phyloP scores from a whole-genome alignment of 1,140 invertebrate species.

The Drosophila tropicalis region DNA sequence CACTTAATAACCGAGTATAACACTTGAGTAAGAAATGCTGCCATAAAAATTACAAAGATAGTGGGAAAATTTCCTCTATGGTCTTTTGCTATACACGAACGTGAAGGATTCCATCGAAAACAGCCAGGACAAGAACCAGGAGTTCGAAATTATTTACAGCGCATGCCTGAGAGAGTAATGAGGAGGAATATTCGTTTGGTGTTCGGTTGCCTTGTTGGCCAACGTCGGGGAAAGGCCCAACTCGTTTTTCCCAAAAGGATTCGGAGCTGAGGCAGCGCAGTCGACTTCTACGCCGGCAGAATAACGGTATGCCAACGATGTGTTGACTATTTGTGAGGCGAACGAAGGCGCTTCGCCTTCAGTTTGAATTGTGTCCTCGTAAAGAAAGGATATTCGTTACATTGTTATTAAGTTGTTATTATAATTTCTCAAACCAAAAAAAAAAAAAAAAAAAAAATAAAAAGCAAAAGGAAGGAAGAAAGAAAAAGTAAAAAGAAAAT shows the following conservation, averaged over 20 bases:
- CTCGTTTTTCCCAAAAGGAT: constrained; percentile 45
- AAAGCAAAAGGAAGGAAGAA: constrained; percentile 54
- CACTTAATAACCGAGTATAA: background rate
- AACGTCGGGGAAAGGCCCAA: background rate
- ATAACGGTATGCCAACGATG: constrained; percentile 68
- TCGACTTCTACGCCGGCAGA: constrained; percentile 67
- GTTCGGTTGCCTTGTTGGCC: constrained; percentile 26
- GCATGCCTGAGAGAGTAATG: constrained; percentile 61
- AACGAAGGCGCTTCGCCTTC: constrained; percentile 79
- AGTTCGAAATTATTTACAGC: constrained; percentile 46
- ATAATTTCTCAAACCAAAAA: constrained; percentile 81
- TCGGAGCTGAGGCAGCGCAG: constrained; percentile 40
- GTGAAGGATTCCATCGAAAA: background rate
- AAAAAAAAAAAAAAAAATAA: constrained; percentile 56
- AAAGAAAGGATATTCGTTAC: constrained; percentile 83
- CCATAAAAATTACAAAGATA: constrained; percentile 35
- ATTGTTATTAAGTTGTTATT: constrained; percentile 84
- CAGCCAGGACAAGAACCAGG: constrained; percentile 50
- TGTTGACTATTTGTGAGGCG: constrained; percentile 82
- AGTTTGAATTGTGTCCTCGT: constrained; percentile 83
- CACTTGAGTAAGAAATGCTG: background rate
- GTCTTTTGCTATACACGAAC: background rate
- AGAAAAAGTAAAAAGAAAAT: constrained; percentile 29
- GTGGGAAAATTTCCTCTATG: constrained; percentile 38
- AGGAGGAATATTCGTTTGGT: constrained; percentile 10